Evolutionary conservation across 2,888 invertebrate genomes (phyloP).

Genomic region (Limenitis camilla): DNA sequence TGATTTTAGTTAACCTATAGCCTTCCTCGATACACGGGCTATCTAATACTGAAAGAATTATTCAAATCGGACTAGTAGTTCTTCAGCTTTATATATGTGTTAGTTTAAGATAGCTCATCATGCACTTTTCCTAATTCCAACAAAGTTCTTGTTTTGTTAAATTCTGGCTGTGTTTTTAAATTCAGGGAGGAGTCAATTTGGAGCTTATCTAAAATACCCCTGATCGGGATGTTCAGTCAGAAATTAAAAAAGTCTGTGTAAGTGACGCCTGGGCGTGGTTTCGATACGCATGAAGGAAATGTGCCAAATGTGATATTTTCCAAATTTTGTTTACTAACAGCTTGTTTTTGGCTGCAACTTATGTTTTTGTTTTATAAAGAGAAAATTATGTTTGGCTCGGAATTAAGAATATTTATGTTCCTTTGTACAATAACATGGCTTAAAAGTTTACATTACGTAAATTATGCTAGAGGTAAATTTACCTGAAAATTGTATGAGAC

Average conservation of each 20-base stretch:
- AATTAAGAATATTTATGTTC: too few species aligned
- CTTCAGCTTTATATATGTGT: too few species aligned
- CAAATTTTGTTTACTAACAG: conserved; percentile 20
- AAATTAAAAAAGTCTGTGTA: conserved; percentile 57
- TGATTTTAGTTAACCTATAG: too few species aligned
- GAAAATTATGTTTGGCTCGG: too few species aligned
- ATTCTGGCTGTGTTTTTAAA: conserved; percentile 30
- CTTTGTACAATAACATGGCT: too few species aligned
- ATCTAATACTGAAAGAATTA: too few species aligned
- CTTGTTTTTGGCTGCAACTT: conserved; percentile 13
- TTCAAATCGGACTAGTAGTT: too few species aligned
- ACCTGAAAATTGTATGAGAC: too few species aligned
- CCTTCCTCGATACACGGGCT: too few species aligned
- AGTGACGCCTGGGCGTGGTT: conserved; percentile 36
- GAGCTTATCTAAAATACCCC: conserved; percentile 53
- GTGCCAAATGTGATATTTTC: conserved; percentile 13
- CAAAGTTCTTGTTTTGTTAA: background rate
- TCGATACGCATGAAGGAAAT: conserved; percentile 15
- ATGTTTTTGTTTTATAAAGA: background rate
- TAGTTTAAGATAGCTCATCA: too few species aligned
- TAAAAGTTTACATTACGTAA: too few species aligned
- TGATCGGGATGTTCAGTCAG: conserved; percentile 55
- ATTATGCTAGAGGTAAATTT: too few species aligned
- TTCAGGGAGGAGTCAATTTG: conserved; percentile 54
- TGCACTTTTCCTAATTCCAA: background rate